A percentile compares a stretch with the other conserved stretches of the same genome.
Evolutionary conservation across 1,140 invertebrate genomes (phyloP).

Genomic region (Diachasma alloeum): DNA sequence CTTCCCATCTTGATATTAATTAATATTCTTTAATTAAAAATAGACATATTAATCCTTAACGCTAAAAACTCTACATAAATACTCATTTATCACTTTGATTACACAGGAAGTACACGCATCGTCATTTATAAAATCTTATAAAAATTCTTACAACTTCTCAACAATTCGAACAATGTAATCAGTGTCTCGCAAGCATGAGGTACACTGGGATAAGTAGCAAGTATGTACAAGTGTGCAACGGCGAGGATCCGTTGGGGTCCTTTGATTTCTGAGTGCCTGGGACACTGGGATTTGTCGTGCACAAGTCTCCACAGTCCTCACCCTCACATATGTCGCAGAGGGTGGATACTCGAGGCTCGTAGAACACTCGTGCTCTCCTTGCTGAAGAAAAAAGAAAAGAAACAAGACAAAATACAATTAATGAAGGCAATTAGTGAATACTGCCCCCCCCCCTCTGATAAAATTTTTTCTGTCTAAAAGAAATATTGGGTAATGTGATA

Average conservation of each 20-base stretch:
- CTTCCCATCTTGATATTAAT: not conserved
- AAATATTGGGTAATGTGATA: too few relatives aligned
- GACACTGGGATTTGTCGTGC: slow-evolving; percentile 35
- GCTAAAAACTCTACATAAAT: slow-evolving; percentile 11
- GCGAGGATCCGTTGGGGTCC: slow-evolving; percentile 1
- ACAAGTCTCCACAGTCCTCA: slow-evolving; percentile 71
- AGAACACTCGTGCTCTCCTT: slow-evolving; percentile 79
- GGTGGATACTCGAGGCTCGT: slow-evolving; percentile 73
- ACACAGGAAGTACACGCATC: not conserved
- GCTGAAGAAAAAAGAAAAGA: slow-evolving; percentile 60
- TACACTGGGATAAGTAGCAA: not conserved
- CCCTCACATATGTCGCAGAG: slow-evolving; percentile 82
- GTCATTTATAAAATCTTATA: not conserved
- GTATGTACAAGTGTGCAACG: slow-evolving; percentile 26
- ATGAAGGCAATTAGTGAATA: not conserved
- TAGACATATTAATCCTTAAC: not conserved
- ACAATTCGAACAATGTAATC: not conserved
- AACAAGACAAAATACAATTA: not conserved
- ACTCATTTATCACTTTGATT: slow-evolving; percentile 27
- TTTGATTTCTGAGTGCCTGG: slow-evolving; percentile 20
- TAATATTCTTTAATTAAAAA: not conserved
- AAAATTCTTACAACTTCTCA: not conserved
- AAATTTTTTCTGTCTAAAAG: not conserved
- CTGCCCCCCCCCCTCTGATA: too few relatives aligned
- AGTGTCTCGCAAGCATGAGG: not conserved